Evolutionary conservation across 1,140 invertebrate species (phyloP).

Genomic region (Drosophila obscura): DNA sequence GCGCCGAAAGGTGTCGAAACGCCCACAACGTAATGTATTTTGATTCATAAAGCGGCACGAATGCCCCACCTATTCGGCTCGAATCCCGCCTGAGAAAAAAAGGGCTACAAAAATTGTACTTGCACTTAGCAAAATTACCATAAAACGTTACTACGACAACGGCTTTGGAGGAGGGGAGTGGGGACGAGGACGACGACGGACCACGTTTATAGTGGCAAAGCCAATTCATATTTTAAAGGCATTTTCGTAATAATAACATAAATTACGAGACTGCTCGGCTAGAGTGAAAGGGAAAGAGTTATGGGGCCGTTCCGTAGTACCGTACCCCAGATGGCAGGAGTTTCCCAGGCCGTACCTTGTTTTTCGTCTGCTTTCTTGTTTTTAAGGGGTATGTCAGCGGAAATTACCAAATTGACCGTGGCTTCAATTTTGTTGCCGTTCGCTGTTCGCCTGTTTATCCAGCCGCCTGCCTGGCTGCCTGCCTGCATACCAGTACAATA

Average conservation of each 20-base stretch:
- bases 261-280: constrained; percentile 30
- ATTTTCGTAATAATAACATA: constrained; percentile 61
- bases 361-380: constrained; percentile 26
- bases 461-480: constrained; percentile 34
- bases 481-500: constrained; percentile 59
- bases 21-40: constrained; percentile 55
- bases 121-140: constrained; percentile 78
- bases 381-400: constrained; percentile 55
- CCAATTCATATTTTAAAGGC: constrained; percentile 64
- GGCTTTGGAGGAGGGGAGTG: not conserved
- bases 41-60: constrained; percentile 75
- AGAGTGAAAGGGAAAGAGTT: constrained; percentile 30
- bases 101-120: constrained; percentile 58
- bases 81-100: constrained; percentile 15
- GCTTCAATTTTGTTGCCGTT: constrained; percentile 64
- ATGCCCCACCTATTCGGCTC: constrained; percentile 10
- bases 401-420: constrained; percentile 80
- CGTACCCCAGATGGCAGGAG: constrained; percentile 29
- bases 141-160: constrained; percentile 72
- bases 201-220: constrained; percentile 29
- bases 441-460: not conserved
- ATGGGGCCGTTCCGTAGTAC: constrained; percentile 8
- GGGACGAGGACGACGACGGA: not conserved
- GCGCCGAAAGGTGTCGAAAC: constrained; percentile 48
- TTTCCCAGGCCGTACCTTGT: constrained; percentile 12